Conservation (phyloP, 2,888 invertebrate species). For the Tetrapedia diversipes region DNA sequence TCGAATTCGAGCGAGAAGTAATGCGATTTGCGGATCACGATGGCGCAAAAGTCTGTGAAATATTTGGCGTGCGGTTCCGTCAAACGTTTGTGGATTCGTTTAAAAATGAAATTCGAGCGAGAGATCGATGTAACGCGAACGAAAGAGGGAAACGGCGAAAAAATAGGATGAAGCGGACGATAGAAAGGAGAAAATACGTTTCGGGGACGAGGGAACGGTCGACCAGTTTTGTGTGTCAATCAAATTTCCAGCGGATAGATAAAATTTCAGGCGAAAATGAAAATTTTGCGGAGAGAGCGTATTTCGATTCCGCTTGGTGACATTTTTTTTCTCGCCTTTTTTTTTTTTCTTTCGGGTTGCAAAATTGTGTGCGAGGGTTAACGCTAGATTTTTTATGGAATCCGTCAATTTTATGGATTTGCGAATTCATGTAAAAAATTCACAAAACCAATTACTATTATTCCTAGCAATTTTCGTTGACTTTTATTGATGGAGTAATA, state of each 20-base stretch:
- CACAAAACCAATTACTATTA: too few relatives aligned
- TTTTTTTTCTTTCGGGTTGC: background rate
- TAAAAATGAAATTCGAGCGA: too few relatives aligned
- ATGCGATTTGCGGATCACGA: too few relatives aligned
- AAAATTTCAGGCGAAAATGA: constrained; percentile 7
- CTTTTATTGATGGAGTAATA: too few relatives aligned
- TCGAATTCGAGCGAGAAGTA: too few relatives aligned
- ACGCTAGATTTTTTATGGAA: too few relatives aligned
- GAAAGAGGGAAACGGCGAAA: background rate
- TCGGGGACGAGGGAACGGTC: background rate
- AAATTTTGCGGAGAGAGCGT: background rate
- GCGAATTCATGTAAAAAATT: too few relatives aligned
- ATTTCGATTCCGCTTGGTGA: constrained; percentile 16
- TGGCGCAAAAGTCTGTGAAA: too few relatives aligned
- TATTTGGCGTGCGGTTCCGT: too few relatives aligned
- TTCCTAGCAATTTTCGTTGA: too few relatives aligned
- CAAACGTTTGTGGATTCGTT: too few relatives aligned
- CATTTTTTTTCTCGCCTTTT: background rate
- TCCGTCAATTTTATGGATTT: too few relatives aligned
- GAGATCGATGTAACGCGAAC: background rate
- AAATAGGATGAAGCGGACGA: background rate
- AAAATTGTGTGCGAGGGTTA: constrained; percentile 1
- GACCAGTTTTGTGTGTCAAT: constrained; percentile 15
- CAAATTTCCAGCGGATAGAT: constrained; percentile 16
- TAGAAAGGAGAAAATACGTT: background rate